Evolutionary conservation across 2,797 vertebrate species (phyloP), one percentile per base, ranked within the genome.

Genomic region (Xenopus petersii): DNA sequence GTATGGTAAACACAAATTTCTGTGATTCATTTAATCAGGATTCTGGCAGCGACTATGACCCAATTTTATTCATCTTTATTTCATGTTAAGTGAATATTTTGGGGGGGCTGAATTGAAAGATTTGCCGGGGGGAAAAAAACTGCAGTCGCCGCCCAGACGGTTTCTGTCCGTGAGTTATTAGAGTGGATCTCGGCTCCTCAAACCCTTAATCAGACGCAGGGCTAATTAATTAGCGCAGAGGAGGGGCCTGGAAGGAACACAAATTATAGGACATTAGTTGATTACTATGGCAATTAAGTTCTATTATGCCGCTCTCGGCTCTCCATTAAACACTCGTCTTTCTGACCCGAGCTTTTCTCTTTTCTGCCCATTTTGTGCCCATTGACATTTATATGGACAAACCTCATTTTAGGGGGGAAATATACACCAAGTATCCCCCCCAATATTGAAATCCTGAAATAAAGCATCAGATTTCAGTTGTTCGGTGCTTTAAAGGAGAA

Each of bases 211-310:
- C 87, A 70, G 86, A 90, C 87, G 78, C 82, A 64, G 24, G 75
- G 88, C 82, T 86, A 87, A 90, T 88, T 89, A 90, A 89, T 82
- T 75, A 66, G 77, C 75, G 77, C 71, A 73, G 83, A 79, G 68
- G 79, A 75, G 80, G 80, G 79, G 83, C 84, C 85, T 84, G 82
- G 82, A 83, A 77, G 85, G 84, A 73, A 81, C 58, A 2, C 82
- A 75, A 81, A 84, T 86, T 81, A 84, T 81, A 75, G 83, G 80
- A 70, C 79, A 83, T 87, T 86, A 87, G 79, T 81, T 86, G 84
- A 88, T 89, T 89, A 86, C 86, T 81, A 87, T 84, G 83, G 88
- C 88, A 88, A 92, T 91, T 90, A 90, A 89, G 87, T 89, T 85
- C 88, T 81, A 86, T 80, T 84, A 86, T 84, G 82, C 86, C 81